Evolutionary conservation across 1,140 invertebrate genomes (phyloP), one percentile per base, ranked within the genome.

Genomic region (Cydia amplana): DNA sequence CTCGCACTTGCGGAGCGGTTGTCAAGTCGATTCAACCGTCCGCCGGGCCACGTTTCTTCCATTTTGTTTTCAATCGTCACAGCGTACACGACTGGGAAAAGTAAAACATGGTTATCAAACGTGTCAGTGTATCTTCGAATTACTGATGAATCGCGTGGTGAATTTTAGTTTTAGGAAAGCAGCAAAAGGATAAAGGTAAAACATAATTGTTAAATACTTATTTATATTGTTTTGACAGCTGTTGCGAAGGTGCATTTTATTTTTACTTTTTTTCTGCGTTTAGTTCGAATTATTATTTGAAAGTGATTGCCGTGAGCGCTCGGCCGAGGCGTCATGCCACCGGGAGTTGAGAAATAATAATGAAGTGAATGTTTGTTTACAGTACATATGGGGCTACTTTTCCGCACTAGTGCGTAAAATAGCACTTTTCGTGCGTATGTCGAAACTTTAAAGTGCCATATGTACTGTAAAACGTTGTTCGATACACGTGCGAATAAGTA

Each of bases 61-160:
- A 88, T 88, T 86, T 88, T 88, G 85, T 86, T 79, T 82, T 84
- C 67, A 80, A 78, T 80, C 83, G 80, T 85, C 81, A 82, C 78
- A 55, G 76, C 70, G 80, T 80, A 63, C 79, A 64, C 78, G 78
- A 77, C 83, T 86, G 9, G 20, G 75, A 78, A 78, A 76, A 73
- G 23, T 51, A 9, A 76, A 80, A 75, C 64, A 67, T 67, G 28
- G n/a, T 67, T 28, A 67, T 67, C 28, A 67, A 7, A 28, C 63
- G 63, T 32, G 64, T 14, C 51, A 67, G 25, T 25, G 63, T 65
- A 32, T 32, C 64, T 67, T 67, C 12, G 14, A 9, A 20, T 55
- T 55, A 49, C 46, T 49, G n/a, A 67, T 67, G 28, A n/a, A 67
- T 67, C 4, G 51, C 51, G 51, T 55, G 16, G 51, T 55, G 51